Conservation (phyloP, 37 sponge, comb jelly and placozoan genomes). For the Chondrosia reniformis region DNA sequence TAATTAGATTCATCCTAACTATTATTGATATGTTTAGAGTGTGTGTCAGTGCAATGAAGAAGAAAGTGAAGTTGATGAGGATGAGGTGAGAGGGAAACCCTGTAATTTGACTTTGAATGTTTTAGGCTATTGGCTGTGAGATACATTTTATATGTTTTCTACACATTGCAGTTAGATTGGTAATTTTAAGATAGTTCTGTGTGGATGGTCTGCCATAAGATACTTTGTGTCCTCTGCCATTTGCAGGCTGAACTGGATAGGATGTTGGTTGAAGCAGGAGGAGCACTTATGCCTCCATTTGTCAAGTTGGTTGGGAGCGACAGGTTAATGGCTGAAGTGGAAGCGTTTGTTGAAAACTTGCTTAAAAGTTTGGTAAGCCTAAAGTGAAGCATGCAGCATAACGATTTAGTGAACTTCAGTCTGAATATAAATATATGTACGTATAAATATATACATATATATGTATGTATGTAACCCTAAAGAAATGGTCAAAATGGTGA, state of each 20-base stretch:
- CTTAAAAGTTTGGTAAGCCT: neutral
- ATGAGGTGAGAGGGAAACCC: neutral
- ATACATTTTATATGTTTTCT: too few species aligned
- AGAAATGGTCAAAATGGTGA: too few species aligned
- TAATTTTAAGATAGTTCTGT: neutral
- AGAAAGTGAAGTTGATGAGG: neutral
- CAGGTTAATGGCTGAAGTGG: constrained; percentile 3
- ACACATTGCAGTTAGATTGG: neutral
- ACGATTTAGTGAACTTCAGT: too few species aligned
- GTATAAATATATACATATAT: too few species aligned
- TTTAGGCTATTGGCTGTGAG: too few species aligned
- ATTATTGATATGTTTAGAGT: too few species aligned
- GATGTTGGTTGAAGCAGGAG: constrained; percentile 55
- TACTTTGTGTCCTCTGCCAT: neutral
- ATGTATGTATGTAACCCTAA: too few species aligned
- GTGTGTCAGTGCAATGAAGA: neutral
- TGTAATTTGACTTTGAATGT: too few species aligned
- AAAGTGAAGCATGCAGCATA: too few species aligned
- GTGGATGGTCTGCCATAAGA: neutral
- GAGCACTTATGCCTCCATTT: constrained; percentile 49
- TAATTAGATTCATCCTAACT: too few species aligned
- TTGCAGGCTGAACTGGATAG: constrained; percentile 58
- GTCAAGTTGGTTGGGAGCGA: constrained; percentile 45
- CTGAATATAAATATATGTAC: too few species aligned
- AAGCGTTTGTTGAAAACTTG: constrained; percentile 1